phyloP scores from a whole-genome alignment of 2,888 invertebrate species.

The Drosophila mercatorum region DNA sequence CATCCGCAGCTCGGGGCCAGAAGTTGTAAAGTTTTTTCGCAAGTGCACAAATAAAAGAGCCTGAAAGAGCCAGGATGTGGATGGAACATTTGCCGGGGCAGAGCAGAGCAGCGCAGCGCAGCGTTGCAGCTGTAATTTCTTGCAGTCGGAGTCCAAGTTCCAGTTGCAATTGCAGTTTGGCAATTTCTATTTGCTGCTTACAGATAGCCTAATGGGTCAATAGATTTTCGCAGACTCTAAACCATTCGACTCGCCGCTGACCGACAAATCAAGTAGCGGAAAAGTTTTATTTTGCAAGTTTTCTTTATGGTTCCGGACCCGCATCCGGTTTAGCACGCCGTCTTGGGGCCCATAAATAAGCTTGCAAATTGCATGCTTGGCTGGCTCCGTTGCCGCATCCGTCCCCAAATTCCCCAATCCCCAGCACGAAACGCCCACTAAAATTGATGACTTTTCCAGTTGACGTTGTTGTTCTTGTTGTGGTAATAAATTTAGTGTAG shows the following conservation, averaged over 20 bases:
- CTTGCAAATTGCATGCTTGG: constrained; percentile 71
- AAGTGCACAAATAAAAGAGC: constrained; percentile 66
- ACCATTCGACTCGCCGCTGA: constrained; percentile 32
- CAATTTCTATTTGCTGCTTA: constrained; percentile 56
- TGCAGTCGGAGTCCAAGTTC: constrained; percentile 14
- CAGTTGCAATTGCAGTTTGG: constrained; percentile 36
- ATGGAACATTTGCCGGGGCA: constrained; percentile 8
- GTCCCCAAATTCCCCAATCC: background rate
- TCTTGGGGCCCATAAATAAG: constrained; percentile 72
- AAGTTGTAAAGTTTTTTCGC: constrained; percentile 68
- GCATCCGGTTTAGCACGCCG: constrained; percentile 24
- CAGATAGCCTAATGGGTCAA: constrained; percentile 53
- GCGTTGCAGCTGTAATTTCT: constrained; percentile 15
- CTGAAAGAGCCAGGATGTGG: constrained; percentile 70
- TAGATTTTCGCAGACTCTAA: constrained; percentile 51
- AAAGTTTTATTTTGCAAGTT: constrained; percentile 77
- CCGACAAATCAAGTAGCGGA: constrained; percentile 77
- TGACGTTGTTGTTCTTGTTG: constrained; percentile 36
- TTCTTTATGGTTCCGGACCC: constrained; percentile 64
- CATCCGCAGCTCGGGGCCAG: constrained; percentile 59
- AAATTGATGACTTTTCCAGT: constrained; percentile 69
- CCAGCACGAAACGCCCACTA: background rate
- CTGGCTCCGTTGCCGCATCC: constrained; percentile 44
- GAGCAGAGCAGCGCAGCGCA: constrained; percentile 32
- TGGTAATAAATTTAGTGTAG: constrained; percentile 36